A percentile compares a stretch with the other conserved stretches of the same genome.
Conservation (phyloP, 2,888 invertebrate species). For the Cataglyphis cursor region DNA sequence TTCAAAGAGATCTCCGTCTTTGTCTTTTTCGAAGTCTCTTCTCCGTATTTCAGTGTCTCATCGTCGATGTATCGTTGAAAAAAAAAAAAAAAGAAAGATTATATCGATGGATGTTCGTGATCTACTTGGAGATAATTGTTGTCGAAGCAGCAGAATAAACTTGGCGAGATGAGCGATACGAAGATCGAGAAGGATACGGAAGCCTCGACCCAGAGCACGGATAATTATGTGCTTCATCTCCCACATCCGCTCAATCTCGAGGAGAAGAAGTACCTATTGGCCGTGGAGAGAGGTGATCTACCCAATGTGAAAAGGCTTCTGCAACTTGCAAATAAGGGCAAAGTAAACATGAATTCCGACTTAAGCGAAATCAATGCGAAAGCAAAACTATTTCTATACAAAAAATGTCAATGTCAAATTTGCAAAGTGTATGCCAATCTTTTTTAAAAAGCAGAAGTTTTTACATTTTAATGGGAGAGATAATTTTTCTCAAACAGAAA, state of each 20-base stretch:
- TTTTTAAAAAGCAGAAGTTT: neutral
- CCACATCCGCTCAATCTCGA: slow-evolving; percentile 92
- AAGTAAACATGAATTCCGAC: slow-evolving; percentile 54
- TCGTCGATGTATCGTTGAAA: neutral
- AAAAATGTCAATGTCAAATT: neutral
- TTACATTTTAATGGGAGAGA: neutral
- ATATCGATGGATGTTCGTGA: neutral
- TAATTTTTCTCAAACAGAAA: neutral
- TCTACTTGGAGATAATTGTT: neutral
- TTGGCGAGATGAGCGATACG: slow-evolving; percentile 56
- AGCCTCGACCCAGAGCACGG: slow-evolving; percentile 64
- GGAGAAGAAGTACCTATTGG: slow-evolving; percentile 96
- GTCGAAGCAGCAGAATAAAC: neutral
- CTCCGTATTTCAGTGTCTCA: neutral
- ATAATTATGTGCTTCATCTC: slow-evolving; percentile 86
- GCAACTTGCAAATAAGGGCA: slow-evolving; percentile 75
- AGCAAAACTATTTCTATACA: neutral
- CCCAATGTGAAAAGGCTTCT: slow-evolving; percentile 92
- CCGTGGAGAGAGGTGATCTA: slow-evolving; percentile 97
- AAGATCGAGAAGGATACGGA: slow-evolving; percentile 72
- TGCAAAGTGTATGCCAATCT: neutral
- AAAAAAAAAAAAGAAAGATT: neutral
- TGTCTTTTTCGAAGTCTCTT: neutral
- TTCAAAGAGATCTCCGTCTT: neutral
- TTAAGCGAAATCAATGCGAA: neutral